Conservation (phyloP, 2,113 vertebrate genomes). For the Bothrops jararaca region DNA sequence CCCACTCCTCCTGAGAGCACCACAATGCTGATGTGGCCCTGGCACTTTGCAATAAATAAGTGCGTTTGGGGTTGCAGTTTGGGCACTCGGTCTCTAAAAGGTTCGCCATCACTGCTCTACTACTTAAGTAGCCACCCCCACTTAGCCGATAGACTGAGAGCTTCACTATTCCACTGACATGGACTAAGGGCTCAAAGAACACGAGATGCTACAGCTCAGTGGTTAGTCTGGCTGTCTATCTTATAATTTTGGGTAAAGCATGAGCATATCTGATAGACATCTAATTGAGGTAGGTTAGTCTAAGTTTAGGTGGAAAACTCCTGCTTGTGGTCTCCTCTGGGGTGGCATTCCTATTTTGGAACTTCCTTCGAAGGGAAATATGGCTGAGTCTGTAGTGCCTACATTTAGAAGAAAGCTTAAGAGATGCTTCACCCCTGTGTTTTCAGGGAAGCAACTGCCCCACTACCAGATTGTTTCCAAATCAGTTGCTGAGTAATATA, state of each 20-base stretch:
- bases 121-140: not conserved
- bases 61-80: too few species aligned
- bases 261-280: not conserved
- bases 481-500: not conserved
- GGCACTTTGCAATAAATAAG: too few species aligned
- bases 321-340: not conserved
- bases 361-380: not conserved
- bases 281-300: not conserved
- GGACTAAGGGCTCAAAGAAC: not conserved
- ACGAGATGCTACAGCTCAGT: not conserved
- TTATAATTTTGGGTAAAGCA: not conserved
- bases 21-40: too few species aligned
- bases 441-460: not conserved
- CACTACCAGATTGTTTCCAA: not conserved
- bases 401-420: not conserved
- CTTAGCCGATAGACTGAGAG: not conserved
- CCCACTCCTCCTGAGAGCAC: too few species aligned
- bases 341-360: not conserved
- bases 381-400: not conserved
- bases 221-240: not conserved
- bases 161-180: not conserved
- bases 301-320: not conserved
- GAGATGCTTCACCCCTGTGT: not conserved
- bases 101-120: too few species aligned
- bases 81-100: too few species aligned